Percentiles rank a stretch among this genome's conserved stretches.
These are phyloP conservation scores for Hippopotamyrus pictus DNA, from an alignment of 2,797 vertebrate species.

Conservation along the genomic window DNA sequence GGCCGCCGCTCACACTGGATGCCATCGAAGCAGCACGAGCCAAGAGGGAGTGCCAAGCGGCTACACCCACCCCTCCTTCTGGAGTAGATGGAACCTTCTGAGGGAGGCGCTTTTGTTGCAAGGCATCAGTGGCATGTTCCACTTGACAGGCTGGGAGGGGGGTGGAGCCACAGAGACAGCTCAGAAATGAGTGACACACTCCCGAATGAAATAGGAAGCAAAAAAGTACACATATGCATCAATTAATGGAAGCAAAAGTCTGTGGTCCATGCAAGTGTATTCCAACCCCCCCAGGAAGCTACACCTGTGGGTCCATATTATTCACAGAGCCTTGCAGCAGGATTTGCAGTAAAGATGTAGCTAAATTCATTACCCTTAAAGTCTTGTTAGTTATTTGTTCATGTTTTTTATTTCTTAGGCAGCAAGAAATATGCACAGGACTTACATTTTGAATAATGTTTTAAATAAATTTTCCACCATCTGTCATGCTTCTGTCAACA, in stretches of 20 bases:
- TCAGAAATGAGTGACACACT: slow-evolving; percentile 21
- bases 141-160: slow-evolving; percentile 15
- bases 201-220: slow-evolving; percentile 31
- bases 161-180: slow-evolving; percentile 6
- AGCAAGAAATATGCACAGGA: slow-evolving; percentile 2
- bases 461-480: not conserved
- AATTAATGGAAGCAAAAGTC: slow-evolving; percentile 20
- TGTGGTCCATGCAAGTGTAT: not conserved
- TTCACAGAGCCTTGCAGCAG: slow-evolving; percentile 25
- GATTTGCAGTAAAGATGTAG: not conserved
- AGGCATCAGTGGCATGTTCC: not conserved
- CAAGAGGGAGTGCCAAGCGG: not conserved
- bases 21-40: not conserved
- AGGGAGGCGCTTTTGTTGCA: slow-evolving; percentile 31
- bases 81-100: slow-evolving; percentile 29
- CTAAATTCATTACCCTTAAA: slow-evolving; percentile 2
- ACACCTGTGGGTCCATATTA: not conserved
- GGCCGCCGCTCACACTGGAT: slow-evolving; percentile 7
- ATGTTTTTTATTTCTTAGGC: slow-evolving; percentile 3
- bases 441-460: not conserved
- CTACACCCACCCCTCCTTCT: not conserved
- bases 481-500: not conserved
- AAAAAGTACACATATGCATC: slow-evolving; percentile 19
- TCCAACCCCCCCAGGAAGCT: not conserved
- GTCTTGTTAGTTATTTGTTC: not conserved